Evolutionary conservation across 92 coral and sea anemone genomes (phyloP), one percentile per base, ranked within the genome.

Genomic region (Meandrina meandrites): DNA sequence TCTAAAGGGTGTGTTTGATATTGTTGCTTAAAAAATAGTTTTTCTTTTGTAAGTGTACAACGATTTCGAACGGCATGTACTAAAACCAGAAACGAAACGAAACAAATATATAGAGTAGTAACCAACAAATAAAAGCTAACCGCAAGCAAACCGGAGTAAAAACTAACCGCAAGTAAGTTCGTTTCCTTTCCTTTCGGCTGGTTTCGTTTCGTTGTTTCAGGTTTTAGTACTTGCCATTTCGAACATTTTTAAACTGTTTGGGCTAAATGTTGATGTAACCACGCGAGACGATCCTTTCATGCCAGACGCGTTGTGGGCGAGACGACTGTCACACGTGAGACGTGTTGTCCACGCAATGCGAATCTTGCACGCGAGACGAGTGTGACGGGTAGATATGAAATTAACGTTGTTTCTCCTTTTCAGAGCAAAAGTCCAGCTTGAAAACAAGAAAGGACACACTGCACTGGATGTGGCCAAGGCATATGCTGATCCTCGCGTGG

Each of bases 401-500:
- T n/a, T 17, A 1, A 54, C 1, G 60, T 15, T 76, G 2, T 19
- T 50, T 79, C 34, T 32, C 18, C 75, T 32, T 62, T 67, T 36
- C 76, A 97, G 99, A 34, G 99, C 99, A 5, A 97, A 97, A 84
- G 96, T 97, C 36, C 99, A 97, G 95, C 77, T 97, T 30, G 95
- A 97, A 80, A 97, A 97, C 91, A 95, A 94, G 89, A 97, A 97
- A 80, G 99, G 99, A 0, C 96, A 92, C 79, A 95, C 99, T 7
- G 98, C 99, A 4, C 88, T 97, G n/a, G 99, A 97, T 77, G 92
- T 97, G 54, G 99, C 99, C 75, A 97, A 95, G 88, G 97, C 99
- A 1, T 97, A 97, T 57, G 96, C 99, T 4, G 98, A 97, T 78
- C 99, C 99, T 35, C 90, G 99, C 53, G 99, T 97, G 50, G 91